phyloP scores from a whole-genome alignment of 2,113 vertebrate genomes.

The Sorex araneus region DNA sequence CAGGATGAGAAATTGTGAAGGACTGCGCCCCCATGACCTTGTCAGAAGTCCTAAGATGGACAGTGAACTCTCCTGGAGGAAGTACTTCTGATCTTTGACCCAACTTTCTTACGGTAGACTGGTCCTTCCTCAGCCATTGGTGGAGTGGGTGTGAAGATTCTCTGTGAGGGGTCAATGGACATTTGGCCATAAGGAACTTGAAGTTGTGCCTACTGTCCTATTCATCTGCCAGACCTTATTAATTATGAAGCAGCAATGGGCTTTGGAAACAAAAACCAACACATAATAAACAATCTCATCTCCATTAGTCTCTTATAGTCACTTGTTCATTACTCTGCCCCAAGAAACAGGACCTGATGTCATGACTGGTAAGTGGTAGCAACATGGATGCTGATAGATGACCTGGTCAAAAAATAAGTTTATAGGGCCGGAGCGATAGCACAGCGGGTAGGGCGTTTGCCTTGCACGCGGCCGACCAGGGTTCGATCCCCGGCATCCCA shows the following conservation, averaged over 20 bases:
- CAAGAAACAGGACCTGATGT: not conserved
- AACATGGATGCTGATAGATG: not conserved
- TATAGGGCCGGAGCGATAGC: too few species aligned
- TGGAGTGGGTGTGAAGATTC: too few species aligned
- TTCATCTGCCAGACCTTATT: too few species aligned
- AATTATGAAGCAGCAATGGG: not conserved
- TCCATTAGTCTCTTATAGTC: not conserved
- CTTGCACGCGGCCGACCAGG: too few species aligned
- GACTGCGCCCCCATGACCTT: not conserved
- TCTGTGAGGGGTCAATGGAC: not conserved
- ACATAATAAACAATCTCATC: not conserved
- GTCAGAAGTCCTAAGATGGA: not conserved
- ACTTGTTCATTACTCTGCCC: not conserved
- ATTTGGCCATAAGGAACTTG: not conserved
- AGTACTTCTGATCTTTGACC: fast-evolving
- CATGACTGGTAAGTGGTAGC: not conserved
- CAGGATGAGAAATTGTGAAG: too few species aligned
- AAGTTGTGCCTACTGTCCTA: not conserved
- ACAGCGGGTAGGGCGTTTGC: too few species aligned
- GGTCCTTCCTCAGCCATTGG: not conserved
- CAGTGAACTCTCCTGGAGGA: not conserved
- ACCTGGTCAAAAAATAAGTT: not conserved
- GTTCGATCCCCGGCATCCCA: too few species aligned
- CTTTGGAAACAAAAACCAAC: not conserved
- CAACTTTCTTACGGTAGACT: not conserved